Conservation (phyloP, 2,113 vertebrate genomes). For the Megaceryle torquata region DNA sequence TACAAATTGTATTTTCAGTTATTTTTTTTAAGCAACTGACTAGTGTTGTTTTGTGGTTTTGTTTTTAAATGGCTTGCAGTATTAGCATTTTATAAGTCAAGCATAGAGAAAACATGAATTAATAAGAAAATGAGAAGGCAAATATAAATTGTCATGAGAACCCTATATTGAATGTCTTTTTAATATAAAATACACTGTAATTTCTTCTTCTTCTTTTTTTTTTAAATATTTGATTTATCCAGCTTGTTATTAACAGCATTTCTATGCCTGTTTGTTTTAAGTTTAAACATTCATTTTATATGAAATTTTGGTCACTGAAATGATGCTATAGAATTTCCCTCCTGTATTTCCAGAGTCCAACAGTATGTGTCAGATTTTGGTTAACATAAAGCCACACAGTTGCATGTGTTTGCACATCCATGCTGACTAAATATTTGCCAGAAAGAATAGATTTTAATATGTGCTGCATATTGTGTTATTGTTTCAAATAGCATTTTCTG, state of each 20-base stretch:
- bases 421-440: slow-evolving; percentile 51
- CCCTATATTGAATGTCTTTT: neutral
- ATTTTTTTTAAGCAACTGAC: neutral
- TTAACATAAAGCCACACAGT: neutral
- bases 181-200: neutral
- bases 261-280: neutral
- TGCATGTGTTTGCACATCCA: slow-evolving; percentile 47
- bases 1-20: neutral
- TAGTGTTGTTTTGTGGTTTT: neutral
- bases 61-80: neutral
- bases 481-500: slow-evolving; percentile 18
- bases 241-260: neutral
- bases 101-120: neutral
- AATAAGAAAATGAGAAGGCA: slow-evolving; percentile 15
- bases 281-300: slow-evolving; percentile 23
- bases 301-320: slow-evolving; percentile 25
- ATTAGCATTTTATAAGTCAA: neutral
- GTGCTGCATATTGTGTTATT: neutral
- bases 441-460: slow-evolving; percentile 39
- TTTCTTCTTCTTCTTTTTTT: neutral
- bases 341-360: slow-evolving; percentile 21
- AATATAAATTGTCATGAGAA: neutral
- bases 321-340: neutral
- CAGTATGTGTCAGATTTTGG: slow-evolving; percentile 1
- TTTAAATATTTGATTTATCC: neutral